phyloP scores from a whole-genome alignment of 2,888 invertebrate species.

The Heliconius erato region DNA sequence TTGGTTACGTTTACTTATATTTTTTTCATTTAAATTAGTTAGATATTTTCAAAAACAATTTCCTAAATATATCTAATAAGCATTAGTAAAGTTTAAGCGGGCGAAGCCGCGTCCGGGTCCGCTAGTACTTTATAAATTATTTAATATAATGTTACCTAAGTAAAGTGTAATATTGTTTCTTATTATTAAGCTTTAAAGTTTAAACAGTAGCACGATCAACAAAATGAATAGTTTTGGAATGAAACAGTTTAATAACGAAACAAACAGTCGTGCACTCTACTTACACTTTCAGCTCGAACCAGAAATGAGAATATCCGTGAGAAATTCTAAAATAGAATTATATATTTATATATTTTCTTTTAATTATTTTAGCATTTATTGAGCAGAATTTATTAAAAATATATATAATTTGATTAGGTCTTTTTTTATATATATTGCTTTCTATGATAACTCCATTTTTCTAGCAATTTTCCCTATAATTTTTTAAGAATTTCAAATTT shows the following conservation, averaged over 20 bases:
- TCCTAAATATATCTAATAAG: too few relatives aligned
- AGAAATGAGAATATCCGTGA: constrained; percentile 16
- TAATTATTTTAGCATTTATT: background rate
- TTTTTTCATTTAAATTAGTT: too few relatives aligned
- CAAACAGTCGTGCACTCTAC: constrained; percentile 21
- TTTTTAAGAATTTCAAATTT: too few relatives aligned
- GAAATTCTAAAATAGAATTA: background rate
- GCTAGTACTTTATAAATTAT: too few relatives aligned
- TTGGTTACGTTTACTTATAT: too few relatives aligned
- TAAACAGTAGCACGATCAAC: background rate
- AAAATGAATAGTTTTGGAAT: constrained; percentile 14
- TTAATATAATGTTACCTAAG: background rate
- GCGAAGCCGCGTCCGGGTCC: too few relatives aligned
- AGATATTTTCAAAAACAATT: too few relatives aligned
- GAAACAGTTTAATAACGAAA: constrained; percentile 15
- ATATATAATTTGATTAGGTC: background rate
- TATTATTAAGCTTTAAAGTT: background rate
- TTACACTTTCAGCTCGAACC: constrained; percentile 10
- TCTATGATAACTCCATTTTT: too few relatives aligned
- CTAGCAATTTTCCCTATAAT: too few relatives aligned
- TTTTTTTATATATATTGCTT: background rate
- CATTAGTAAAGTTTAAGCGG: too few relatives aligned
- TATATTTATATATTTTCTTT: background rate
- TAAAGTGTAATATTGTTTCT: background rate
- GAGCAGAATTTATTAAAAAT: background rate